Evolutionary conservation across 2,888 invertebrate species (phyloP).

Genomic region (Eretmocerus hayati): DNA sequence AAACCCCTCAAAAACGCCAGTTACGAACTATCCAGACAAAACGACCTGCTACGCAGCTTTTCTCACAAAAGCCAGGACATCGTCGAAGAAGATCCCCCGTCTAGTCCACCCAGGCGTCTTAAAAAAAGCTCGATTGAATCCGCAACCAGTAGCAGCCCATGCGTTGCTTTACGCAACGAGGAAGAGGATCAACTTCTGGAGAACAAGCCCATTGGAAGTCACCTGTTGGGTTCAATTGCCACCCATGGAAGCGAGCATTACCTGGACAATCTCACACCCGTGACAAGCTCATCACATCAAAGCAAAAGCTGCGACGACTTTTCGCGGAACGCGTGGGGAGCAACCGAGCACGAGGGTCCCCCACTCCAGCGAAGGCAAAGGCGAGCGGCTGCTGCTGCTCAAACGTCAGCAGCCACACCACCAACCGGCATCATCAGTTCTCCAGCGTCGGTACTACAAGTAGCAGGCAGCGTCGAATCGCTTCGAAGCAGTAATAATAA

Average conservation of each 20-base stretch:
- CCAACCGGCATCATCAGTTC: slow-evolving; percentile 23
- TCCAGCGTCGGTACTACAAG: slow-evolving; percentile 28
- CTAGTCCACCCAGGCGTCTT: slow-evolving; percentile 39
- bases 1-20: slow-evolving; percentile 39
- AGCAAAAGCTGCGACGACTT: slow-evolving; percentile 12
- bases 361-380: slow-evolving; percentile 17
- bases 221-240: not conserved
- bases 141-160: no score
- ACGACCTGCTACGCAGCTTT: slow-evolving; percentile 40
- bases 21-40: slow-evolving; percentile 43
- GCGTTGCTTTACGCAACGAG: no score
- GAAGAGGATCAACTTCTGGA: slow-evolving; percentile 43
- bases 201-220: slow-evolving; percentile 36
- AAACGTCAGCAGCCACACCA: slow-evolving; percentile 24
- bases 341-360: no score
- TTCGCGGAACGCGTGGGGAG: slow-evolving; percentile 1
- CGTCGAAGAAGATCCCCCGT: no score
- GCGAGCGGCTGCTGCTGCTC: slow-evolving; percentile 30
- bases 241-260: not conserved
- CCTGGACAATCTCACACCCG: not conserved
- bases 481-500: no score
- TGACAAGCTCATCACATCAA: not conserved
- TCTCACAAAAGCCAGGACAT: no score
- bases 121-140: slow-evolving; percentile 47
- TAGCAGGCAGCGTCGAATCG: slow-evolving; percentile 24